Evolutionary conservation across 1,140 invertebrate genomes (phyloP).

Genomic region (Drosophila arawakana): DNA sequence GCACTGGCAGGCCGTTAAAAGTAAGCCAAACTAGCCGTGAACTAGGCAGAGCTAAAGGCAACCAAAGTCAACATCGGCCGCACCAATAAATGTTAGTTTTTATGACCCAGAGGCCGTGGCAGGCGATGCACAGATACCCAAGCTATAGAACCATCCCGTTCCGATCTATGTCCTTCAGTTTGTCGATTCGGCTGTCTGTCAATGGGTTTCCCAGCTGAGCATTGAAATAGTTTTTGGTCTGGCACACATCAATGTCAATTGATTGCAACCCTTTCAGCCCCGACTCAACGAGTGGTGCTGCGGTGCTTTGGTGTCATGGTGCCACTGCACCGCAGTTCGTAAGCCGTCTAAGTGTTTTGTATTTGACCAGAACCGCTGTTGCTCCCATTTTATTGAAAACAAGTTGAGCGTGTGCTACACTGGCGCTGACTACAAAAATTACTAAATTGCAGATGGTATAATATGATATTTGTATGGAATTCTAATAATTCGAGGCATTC

Average conservation of each 20-base stretch:
- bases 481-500: no score
- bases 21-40: constrained; percentile 77
- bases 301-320: not conserved
- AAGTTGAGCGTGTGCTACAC: constrained; percentile 45
- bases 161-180: not conserved
- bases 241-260: constrained; percentile 81
- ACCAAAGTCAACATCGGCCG: constrained; percentile 67
- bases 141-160: constrained; percentile 2
- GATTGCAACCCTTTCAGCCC: constrained; percentile 71
- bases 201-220: constrained; percentile 40
- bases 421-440: constrained; percentile 31
- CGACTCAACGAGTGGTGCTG: not conserved
- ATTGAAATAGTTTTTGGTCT: constrained; percentile 78
- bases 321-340: constrained; percentile 18
- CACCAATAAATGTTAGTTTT: constrained; percentile 78
- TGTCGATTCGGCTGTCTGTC: constrained; percentile 4
- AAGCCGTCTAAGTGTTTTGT: constrained; percentile 72
- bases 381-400: constrained; percentile 45
- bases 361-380: constrained; percentile 42
- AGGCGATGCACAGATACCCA: constrained; percentile 25
- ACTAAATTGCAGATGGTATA: no score
- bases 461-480: no score
- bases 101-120: constrained; percentile 57
- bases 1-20: constrained; percentile 60
- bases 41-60: constrained; percentile 62